Evolutionary conservation across 1,140 invertebrate genomes (phyloP), one percentile per base, ranked within the genome.

Genomic region (Mylabris phalerata): DNA sequence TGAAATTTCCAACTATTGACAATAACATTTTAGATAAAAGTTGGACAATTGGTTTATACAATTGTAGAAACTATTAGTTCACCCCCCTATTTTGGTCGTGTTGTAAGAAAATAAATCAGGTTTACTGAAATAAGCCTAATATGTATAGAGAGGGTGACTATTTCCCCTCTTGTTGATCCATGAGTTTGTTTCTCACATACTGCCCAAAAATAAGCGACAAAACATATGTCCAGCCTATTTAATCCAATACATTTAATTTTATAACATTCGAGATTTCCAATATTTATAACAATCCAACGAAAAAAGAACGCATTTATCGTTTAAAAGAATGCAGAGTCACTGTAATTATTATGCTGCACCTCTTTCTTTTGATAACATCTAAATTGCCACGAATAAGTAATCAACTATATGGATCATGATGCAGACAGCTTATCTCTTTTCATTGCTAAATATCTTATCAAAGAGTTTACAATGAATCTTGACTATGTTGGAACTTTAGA

Each of bases 341-440:
- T 41, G 55, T 61, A 61, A 61, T 61, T 61, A 61, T 55, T 61
- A 52, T 49, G 49, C 55, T 61, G 48, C 59, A 52, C 55, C 49
- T 57, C 59, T 51, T 61, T 61, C 54, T 57, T 55, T 27, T 45
- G 59, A 60, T 56, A 55, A 48, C 47, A 57, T 57, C 46, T 56
- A 57, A 48, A 59, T 59, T 52, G 42, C 46, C 44, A 42, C 51
- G 57, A 48, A 58, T 58, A 59, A 59, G 57, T 52, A 59, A 59
- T 59, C 57, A 48, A 52, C 40, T 51, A 46, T 52, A 48, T 51
- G 42, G 49, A 43, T 44, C 38, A 9, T 24, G 6, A 11, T 42
- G 41, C 41, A 42, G 41, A 9, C 9, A 42, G 47, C 13, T 19
- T 19, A 19, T 19, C 19, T 19, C 19, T 19, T 19, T 19, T 19